Conservation (phyloP, 1,140 invertebrate species). For the Brachionus paranguensis region DNA sequence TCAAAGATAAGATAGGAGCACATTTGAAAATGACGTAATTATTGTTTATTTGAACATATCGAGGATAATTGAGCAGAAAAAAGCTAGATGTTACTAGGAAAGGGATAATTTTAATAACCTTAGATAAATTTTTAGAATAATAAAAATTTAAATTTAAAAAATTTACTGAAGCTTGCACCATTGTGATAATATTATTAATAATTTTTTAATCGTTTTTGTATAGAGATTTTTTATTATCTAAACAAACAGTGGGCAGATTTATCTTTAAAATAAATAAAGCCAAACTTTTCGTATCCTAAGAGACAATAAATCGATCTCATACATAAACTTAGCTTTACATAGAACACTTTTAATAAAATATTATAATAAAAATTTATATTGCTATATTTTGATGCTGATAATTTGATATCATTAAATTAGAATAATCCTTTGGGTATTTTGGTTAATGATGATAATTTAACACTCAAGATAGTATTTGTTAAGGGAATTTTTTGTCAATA, state of each 20-base stretch:
- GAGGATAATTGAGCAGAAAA: background rate
- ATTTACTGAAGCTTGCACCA: background rate
- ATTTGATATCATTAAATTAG: background rate
- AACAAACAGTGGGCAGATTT: background rate
- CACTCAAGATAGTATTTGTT: background rate
- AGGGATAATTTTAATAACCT: background rate
- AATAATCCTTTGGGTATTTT: background rate
- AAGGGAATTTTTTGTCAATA: background rate
- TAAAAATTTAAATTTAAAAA: background rate
- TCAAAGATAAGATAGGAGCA: background rate
- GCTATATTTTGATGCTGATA: background rate
- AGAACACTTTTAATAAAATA: background rate
- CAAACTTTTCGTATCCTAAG: background rate
- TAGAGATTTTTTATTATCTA: background rate
- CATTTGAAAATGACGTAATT: constrained; percentile 9
- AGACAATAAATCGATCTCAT: background rate
- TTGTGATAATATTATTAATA: background rate
- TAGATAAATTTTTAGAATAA: background rate
- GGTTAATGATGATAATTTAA: background rate
- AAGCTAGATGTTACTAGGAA: background rate
- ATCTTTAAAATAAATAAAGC: background rate
- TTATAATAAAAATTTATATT: background rate
- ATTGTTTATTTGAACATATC: background rate
- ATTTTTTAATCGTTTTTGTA: background rate
- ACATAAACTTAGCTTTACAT: background rate